phyloP scores from a whole-genome alignment of 1,140 invertebrate genomes.

The Drosophila albomicans region DNA sequence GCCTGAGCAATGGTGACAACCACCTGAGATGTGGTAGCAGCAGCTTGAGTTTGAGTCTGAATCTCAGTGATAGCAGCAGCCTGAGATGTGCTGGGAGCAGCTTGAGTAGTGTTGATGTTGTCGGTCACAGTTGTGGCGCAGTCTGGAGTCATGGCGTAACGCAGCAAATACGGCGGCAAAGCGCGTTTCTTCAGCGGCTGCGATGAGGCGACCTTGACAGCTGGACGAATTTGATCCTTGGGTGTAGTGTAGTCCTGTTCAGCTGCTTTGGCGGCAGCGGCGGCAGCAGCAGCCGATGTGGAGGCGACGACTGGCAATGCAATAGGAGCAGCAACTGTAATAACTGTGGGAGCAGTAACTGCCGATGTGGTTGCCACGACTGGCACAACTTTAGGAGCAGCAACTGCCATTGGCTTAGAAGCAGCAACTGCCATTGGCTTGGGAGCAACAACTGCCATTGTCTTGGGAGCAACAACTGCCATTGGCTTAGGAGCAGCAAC shows the following conservation, averaged over 20 bases:
- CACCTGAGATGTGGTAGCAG: neutral
- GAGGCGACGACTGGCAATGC: neutral
- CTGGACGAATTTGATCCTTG: slow-evolving; percentile 49
- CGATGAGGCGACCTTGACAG: neutral
- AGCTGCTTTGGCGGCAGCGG: neutral
- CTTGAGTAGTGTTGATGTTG: neutral
- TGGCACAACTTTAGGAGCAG: neutral
- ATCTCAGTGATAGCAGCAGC: neutral
- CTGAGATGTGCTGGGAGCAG: neutral
- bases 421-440: neutral
- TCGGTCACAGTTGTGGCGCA: neutral
- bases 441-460: neutral
- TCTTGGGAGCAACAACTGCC: no score
- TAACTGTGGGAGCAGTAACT: neutral
- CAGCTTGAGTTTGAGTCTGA: neutral
- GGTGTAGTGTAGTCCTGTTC: slow-evolving; percentile 51
- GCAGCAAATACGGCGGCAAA: slow-evolving; percentile 58
- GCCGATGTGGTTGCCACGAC: neutral
- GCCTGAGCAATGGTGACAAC: neutral
- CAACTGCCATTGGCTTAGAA: neutral
- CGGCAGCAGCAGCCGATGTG: neutral
- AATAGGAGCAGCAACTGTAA: no score
- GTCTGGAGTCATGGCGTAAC: slow-evolving; percentile 43
- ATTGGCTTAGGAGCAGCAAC: no score
- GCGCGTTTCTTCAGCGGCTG: slow-evolving; percentile 67